These are phyloP conservation scores for Oithona nana DNA, from an alignment of 2,888 invertebrate species.

Conservation along the genomic window DNA sequence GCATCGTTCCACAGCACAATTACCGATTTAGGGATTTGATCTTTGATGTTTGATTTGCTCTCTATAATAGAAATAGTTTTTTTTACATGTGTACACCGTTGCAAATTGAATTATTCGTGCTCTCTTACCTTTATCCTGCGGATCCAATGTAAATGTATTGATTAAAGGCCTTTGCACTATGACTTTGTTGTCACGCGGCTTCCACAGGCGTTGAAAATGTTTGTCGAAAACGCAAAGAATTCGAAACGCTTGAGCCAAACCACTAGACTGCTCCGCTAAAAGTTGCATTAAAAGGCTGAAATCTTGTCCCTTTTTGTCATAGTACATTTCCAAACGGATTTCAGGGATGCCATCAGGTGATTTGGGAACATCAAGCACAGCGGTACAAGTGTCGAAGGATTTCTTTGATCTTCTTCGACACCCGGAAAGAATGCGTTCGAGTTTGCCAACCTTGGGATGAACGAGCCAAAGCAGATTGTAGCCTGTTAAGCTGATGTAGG, in stretches of 20 bases:
- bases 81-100: too few relatives aligned
- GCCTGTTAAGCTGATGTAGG: neutral
- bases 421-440: neutral
- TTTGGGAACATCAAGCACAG: neutral
- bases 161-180: neutral
- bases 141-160: too few relatives aligned
- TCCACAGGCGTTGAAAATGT: constrained; percentile 12
- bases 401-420: neutral
- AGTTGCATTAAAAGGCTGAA: constrained; percentile 11
- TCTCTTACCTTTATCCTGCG: too few relatives aligned
- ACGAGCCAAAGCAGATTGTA: constrained; percentile 6
- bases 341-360: neutral
- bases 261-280: neutral
- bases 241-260: constrained; percentile 6
- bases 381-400: neutral
- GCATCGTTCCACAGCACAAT: constrained; percentile 11
- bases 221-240: constrained; percentile 6
- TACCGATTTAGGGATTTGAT: neutral
- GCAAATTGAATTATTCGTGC: too few relatives aligned
- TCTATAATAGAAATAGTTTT: too few relatives aligned
- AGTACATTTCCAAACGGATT: constrained; percentile 12
- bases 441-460: constrained; percentile 6
- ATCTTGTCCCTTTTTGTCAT: constrained; percentile 5
- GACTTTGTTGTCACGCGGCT: neutral
- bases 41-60: too few relatives aligned